Evolutionary conservation across 2,797 vertebrate species (phyloP), one percentile per base, ranked within the genome.

Genomic region (Thaleichthys pacificus): DNA sequence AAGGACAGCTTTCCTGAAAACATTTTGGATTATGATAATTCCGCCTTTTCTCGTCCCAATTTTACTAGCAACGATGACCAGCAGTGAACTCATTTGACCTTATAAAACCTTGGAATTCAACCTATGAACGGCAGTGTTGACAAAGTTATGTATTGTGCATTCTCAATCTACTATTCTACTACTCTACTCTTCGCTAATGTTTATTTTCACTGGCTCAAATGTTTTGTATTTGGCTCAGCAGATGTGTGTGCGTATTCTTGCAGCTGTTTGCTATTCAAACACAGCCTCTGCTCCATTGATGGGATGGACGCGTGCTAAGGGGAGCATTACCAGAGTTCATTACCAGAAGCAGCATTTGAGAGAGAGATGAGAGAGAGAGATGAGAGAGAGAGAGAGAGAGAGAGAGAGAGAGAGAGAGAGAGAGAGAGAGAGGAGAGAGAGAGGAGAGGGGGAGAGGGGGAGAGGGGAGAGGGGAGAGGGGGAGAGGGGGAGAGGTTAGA

Each of bases 251-350:
- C 42, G 57, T 61, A 57, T 42, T 14, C 8, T 15, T 26, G 22
- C 24, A 22, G 51, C 42, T 54, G 35, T 24, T 4, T 32, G 49
- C 73, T 71, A 74, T 85, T 86, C 65, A 70, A 32, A 54, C 51
- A 28, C 47, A 21, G 66, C 66, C 74, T 54, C 56, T 74, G 35
- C 71, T 72, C 58, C 84, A 82, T 87, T 62, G 77, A 77, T 73
- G 75, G 49, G 28, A 60, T 71, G 30, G 72, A 64, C 65, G 74
- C 70, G 71, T 32, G 79, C 82, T 65, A 65, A 64, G 47, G 28
- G 57, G 35, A 79, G 69, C 77, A 70, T 38, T 78, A 69, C 57
- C 66, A 63, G 74, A 79, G 54, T 74, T 56, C 32, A n/a, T n/a
- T n/a, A n/a, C n/a, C n/a, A 26, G 56, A 24, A 30, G 21, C 26